A percentile compares a stretch with the other conserved stretches of the same genome.
Conservation (phyloP, 1,140 invertebrate genomes). For the Temnothorax nylanderi region DNA sequence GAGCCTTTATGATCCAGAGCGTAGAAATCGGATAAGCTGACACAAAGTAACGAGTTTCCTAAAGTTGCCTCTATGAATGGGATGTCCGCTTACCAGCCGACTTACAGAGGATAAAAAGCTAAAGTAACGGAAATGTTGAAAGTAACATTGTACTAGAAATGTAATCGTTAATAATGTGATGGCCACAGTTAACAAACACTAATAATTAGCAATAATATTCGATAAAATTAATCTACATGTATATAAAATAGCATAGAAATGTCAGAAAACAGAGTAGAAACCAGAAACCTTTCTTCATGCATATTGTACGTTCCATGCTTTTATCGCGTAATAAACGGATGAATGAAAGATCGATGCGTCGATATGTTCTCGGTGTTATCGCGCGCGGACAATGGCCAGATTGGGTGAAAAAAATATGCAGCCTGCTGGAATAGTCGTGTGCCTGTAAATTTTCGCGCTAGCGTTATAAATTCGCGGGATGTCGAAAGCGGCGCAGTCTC, state of each 20-base stretch:
- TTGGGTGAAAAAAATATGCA: constrained; percentile 48
- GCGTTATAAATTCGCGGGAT: constrained; percentile 51
- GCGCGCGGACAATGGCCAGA: constrained; percentile 46
- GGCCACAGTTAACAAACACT: neutral
- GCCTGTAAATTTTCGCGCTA: constrained; percentile 45
- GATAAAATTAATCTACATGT: neutral
- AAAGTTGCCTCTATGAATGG: constrained; percentile 17
- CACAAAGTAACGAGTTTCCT: constrained; percentile 17
- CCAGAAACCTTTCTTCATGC: neutral
- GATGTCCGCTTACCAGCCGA: neutral
- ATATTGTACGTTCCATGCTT: constrained; percentile 13
- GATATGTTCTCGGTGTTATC: constrained; percentile 48
- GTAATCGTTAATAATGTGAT: neutral
- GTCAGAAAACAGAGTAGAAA: too few species aligned
- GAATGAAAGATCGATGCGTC: constrained; percentile 44
- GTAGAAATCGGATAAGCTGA: constrained; percentile 40
- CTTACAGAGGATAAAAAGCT: neutral
- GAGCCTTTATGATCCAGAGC: constrained; percentile 38
- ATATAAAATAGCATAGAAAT: neutral
- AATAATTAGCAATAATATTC: neutral
- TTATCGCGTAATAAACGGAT: constrained; percentile 55
- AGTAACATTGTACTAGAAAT: neutral
- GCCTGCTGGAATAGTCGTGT: constrained; percentile 29
- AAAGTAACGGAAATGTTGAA: neutral
- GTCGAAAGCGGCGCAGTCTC: constrained; percentile 38